Base-by-base conservation (phyloP, 2,113 vertebrate species). In the Tragulus kanchil region DNA sequence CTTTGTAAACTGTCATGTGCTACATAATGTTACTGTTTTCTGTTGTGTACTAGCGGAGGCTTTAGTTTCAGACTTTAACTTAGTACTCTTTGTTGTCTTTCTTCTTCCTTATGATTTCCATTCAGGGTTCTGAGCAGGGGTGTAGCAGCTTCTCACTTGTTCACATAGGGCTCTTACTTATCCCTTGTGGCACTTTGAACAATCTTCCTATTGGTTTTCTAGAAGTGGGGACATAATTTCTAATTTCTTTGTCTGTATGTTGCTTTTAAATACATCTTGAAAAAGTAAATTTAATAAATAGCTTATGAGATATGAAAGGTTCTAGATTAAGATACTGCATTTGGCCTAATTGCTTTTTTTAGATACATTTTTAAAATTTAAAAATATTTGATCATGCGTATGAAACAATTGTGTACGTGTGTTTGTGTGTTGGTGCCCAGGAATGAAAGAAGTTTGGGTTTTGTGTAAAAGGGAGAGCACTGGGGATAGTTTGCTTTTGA, bases 51-150 rank as follows among this genome's bases (percentile, higher is more conserved):
- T 45, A 45, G 89, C 48, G 1, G n/a, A 89, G 48, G 56, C 62
- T 91, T 94, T 96, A 89, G 90, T 94, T 78, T 92, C 19, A 65
- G 64, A 54, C 16, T 59, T 95, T 85, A 59, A n/a, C n/a, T 69
- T 64, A 59, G 52, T 23, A 12, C 26, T 92, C 95, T 81, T 92
- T 69, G 67, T 87, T 86, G 48, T 12, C 12, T 42, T 94, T 87
- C 50, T 85, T 91, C 48, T 31, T 86, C 25, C 67, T 82, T 42
- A 17, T 13, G 50, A 86, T 94, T 94, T 88, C 85, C 85, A 1
- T 85, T 94, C n/a, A 64, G 81, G 82, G 95, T 95, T 90, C 81
- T 85, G 69, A 78, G 31, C 31, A 88, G 52, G 2, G 75, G 52
- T 36, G 10, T 87, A 25, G 36, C n/a, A 52, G 36, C 19, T 93